Conservation (phyloP, 2,888 invertebrate genomes). For the Liposcelis brunnea region DNA sequence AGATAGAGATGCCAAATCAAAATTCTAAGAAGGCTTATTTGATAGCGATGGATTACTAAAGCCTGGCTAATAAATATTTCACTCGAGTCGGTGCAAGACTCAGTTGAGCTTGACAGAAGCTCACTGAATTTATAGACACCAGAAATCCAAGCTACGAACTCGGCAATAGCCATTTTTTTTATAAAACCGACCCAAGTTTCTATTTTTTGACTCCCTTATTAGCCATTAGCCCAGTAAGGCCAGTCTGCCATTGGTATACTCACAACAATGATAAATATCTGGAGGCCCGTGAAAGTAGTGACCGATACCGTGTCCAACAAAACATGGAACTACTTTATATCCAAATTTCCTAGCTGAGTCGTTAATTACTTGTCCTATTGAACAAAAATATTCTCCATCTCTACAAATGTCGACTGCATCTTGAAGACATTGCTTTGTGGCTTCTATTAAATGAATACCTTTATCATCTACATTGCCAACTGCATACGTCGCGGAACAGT, state of each 20-base stretch:
- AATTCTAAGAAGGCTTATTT: background rate
- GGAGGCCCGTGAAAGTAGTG: constrained; percentile 84
- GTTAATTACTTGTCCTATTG: constrained; percentile 27
- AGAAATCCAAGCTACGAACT: no score
- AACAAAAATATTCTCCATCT: constrained; percentile 31
- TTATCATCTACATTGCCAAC: constrained; percentile 67
- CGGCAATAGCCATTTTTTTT: no score
- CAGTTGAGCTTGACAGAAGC: no score
- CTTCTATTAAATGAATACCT: constrained; percentile 47
- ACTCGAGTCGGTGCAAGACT: no score
- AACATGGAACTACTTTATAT: constrained; percentile 54
- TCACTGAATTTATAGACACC: no score
- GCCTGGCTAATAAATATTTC: background rate
- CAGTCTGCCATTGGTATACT: no score
- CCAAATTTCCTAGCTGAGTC: constrained; percentile 41
- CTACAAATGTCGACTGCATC: constrained; percentile 37
- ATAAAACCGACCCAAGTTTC: no score
- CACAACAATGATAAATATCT: constrained; percentile 71
- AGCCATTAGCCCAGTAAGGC: no score
- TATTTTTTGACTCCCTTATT: no score
- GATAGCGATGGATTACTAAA: background rate
- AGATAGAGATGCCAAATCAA: constrained; percentile 11
- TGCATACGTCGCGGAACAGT: constrained; percentile 72
- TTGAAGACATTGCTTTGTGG: constrained; percentile 52
- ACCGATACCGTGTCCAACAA: constrained; percentile 88